Evolutionary conservation across 2,113 vertebrate genomes (phyloP).

Genomic region (Cisticola juncidis): DNA sequence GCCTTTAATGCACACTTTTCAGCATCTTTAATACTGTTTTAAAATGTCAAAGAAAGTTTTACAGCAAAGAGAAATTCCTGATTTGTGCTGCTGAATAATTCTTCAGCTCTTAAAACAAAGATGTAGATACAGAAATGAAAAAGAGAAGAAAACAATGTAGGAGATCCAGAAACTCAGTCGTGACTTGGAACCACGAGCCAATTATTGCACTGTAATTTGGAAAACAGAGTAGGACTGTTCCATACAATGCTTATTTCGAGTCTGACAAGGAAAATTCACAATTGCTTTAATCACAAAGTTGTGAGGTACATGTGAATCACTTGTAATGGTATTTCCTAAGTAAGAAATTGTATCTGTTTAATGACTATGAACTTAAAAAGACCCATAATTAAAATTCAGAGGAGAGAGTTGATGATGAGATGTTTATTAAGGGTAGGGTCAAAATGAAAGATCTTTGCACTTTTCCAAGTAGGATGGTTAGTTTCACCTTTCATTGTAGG

Average conservation of each 20-base stretch:
- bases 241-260: background rate
- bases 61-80: background rate
- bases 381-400: background rate
- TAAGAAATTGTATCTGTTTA: background rate
- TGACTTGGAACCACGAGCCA: slow-evolving; percentile 30
- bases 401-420: background rate
- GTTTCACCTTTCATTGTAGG: background rate
- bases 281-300: background rate
- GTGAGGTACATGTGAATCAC: background rate
- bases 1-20: background rate
- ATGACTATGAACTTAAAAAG: background rate
- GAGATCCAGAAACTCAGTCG: slow-evolving; percentile 44
- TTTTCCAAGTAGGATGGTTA: background rate
- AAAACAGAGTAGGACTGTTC: slow-evolving; percentile 30
- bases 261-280: slow-evolving; percentile 37
- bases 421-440: background rate
- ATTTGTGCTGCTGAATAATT: slow-evolving; percentile 19
- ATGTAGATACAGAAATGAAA: slow-evolving; percentile 24
- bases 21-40: background rate
- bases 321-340: background rate
- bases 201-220: slow-evolving; percentile 40
- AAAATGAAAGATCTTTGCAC: background rate
- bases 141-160: slow-evolving; percentile 37
- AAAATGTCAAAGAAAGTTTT: background rate
- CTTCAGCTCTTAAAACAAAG: background rate